Evolutionary conservation across 2,888 invertebrate genomes (phyloP), one percentile per base, ranked within the genome.

Genomic region (Sarcophaga variegata): DNA sequence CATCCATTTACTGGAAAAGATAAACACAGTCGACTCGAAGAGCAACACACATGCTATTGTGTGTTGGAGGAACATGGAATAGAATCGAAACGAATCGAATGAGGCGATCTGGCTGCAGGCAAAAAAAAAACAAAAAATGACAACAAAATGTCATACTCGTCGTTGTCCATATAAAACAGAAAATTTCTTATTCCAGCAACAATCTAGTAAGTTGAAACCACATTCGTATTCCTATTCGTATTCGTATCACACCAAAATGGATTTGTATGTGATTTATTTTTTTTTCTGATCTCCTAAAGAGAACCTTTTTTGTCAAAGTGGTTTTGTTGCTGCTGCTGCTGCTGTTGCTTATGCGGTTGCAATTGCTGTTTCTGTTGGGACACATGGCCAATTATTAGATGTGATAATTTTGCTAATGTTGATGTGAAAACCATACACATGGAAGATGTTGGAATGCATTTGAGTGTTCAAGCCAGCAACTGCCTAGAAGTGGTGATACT

Each of bases 1-100:
- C 70, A 81, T 74, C 47, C 86, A 87, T 81, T 70, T 81, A 81
- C 81, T 78, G 81, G 67, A 74, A 84, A 83, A 83, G 83, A 87
- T 83, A 83, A 86, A 83, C 71, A 83, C 63, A 62, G 60, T n/a
- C 45, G 37, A 79, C 63, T 11, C 22, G 37, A 71, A 60, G 80
- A 66, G 12, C 54, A 82, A 64, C 47, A 60, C 67, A 80, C 62
- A 67, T 77, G 3, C 5, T 17, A 70, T 22, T 79, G 54, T 59
- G 45, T 67, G 62, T 80, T 86, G 76, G 37, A 80, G 75, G 66
- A 80, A 59, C 47, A 64, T 63, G 69, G n/a, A 49, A 75, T 6
- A 63, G 45, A 76, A 49, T 60, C 60, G 60, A 59, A 67, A 27
- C n/a, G 54, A 54, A 54, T 54, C 54, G 54, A 22, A 54, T 66